phyloP scores from a whole-genome alignment of 2,797 vertebrate genomes.

The Okamejei kenojei region DNA sequence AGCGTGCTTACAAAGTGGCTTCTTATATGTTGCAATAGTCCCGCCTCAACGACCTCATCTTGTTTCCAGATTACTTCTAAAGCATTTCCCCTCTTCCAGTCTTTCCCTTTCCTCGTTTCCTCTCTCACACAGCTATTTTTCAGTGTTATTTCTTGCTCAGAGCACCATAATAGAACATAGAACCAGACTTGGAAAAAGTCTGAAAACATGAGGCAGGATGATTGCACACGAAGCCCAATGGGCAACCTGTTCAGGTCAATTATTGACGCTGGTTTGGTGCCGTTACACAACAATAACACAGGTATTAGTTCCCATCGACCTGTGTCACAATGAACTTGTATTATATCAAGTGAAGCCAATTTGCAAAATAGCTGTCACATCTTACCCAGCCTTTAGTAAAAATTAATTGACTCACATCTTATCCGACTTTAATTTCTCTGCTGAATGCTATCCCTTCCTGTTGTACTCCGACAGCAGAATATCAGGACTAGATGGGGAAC shows the following conservation, averaged over 20 bases:
- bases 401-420: background rate
- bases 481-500: background rate
- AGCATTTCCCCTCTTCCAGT: background rate
- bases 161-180: too few relatives aligned
- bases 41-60: too few relatives aligned
- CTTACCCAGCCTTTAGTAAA: background rate
- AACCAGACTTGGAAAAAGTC: too few relatives aligned
- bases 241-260: background rate
- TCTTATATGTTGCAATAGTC: too few relatives aligned
- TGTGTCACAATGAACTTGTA: background rate
- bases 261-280: background rate
- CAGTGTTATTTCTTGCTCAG: background rate
- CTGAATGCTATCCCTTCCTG: background rate
- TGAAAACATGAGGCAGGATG: background rate
- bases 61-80: background rate
- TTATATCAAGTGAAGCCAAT: background rate
- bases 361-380: background rate
- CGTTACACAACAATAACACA: background rate
- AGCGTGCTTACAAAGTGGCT: too few relatives aligned
- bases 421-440: background rate
- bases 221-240: background rate
- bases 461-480: background rate
- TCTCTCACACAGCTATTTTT: background rate
- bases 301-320: background rate
- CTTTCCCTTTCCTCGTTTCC: too few relatives aligned